A percentile compares a stretch with the other conserved stretches of the same genome.
Evolutionary conservation across 2,797 vertebrate genomes (phyloP).

Genomic region (Leucoraja ocellata): DNA sequence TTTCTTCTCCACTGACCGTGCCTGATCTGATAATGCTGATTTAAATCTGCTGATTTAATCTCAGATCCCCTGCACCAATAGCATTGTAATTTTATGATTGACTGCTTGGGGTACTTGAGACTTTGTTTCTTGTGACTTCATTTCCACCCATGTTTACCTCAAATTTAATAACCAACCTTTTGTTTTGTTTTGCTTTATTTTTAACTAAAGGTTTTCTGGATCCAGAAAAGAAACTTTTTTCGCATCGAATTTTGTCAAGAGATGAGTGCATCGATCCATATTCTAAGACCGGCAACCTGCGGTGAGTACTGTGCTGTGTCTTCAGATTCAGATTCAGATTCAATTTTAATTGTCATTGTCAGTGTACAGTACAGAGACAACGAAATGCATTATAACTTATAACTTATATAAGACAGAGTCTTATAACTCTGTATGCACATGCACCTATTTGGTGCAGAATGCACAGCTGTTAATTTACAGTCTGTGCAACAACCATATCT

Average conservation of each 20-base stretch:
- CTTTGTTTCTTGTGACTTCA: neutral
- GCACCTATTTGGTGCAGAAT: neutral
- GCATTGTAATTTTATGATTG: too few species aligned
- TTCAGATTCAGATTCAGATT: too few species aligned
- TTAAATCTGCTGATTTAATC: too few species aligned
- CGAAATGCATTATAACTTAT: too few species aligned
- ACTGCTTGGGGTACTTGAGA: neutral
- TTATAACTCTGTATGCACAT: neutral
- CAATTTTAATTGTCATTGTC: too few species aligned
- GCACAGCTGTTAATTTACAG: neutral
- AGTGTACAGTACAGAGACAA: too few species aligned
- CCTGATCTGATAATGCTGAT: too few species aligned
- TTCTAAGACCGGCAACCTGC: slow-evolving; percentile 95
- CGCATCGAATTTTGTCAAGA: slow-evolving; percentile 90
- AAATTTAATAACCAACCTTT: neutral
- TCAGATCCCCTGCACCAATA: too few species aligned
- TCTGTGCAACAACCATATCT: neutral
- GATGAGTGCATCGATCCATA: slow-evolving; percentile 96
- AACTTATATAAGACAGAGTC: too few species aligned
- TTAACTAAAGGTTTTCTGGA: slow-evolving; percentile 79
- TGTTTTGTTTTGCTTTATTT: neutral
- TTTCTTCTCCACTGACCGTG: too few species aligned
- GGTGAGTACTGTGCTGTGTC: slow-evolving; percentile 55
- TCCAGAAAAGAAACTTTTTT: slow-evolving; percentile 97
- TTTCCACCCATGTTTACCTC: neutral